phyloP scores from a whole-genome alignment of 2,797 vertebrate genomes.

The Poeciliopsis infans region DNA sequence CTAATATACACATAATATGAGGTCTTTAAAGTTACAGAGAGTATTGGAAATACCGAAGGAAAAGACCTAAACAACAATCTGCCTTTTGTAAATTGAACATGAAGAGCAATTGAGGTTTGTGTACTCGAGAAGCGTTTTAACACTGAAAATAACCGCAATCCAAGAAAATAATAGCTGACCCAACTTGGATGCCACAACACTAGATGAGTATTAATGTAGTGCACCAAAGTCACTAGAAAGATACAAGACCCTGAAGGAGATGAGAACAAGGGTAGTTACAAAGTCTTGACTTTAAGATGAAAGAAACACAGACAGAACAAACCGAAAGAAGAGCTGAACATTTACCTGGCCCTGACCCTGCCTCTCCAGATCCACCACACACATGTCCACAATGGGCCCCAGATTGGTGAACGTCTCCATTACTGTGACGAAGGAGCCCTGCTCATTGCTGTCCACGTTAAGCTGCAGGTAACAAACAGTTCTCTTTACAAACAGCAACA shows the following conservation, averaged over 20 bases:
- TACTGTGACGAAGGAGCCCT: conserved; percentile 95
- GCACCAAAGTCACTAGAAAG: neutral
- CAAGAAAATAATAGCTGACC: conserved; percentile 26
- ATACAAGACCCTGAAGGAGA: conserved; percentile 2
- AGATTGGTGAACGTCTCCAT: conserved; percentile 99
- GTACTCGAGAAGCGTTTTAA: conserved; percentile 29
- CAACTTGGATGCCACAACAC: neutral
- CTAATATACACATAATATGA: neutral
- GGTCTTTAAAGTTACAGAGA: conserved; percentile 23
- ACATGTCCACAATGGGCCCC: conserved; percentile 99
- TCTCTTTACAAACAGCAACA: neutral
- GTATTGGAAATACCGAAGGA: conserved; percentile 22
- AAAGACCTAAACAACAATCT: conserved; percentile 29
- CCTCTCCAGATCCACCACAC: conserved; percentile 96
- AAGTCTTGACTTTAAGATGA: neutral
- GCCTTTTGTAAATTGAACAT: conserved; percentile 18
- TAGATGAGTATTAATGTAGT: conserved; percentile 4
- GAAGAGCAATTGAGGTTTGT: conserved; percentile 31
- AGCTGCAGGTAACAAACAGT: conserved; percentile 78
- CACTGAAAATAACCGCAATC: conserved; percentile 8
- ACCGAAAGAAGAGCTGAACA: neutral
- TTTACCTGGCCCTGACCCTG: conserved; percentile 98
- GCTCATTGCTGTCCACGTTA: conserved; percentile 98
- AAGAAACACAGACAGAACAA: neutral
- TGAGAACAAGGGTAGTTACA: neutral